These are phyloP conservation scores for Phoenicopterus ruber DNA, from an alignment of 2,113 vertebrate species.

Conservation along the genomic window DNA sequence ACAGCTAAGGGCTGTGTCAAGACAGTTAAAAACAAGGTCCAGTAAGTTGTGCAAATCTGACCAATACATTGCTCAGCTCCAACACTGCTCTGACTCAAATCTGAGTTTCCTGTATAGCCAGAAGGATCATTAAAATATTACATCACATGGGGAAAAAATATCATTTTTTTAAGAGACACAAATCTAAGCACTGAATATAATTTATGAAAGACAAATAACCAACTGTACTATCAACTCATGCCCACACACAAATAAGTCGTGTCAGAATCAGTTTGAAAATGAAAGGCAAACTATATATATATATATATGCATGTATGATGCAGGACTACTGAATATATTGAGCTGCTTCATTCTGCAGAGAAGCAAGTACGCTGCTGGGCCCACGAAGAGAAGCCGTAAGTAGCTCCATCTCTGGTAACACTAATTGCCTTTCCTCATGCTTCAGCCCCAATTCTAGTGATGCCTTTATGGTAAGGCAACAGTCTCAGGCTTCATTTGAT, in stretches of 20 bases:
- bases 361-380: not conserved
- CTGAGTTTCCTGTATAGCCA: not conserved
- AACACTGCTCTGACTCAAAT: not conserved
- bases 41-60: not conserved
- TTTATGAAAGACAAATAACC: not conserved
- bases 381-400: not conserved
- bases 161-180: not conserved
- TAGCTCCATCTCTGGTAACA: not conserved
- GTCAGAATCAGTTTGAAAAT: not conserved
- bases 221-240: not conserved
- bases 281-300: not conserved
- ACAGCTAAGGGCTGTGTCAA: rapidly evolving
- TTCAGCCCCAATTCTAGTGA: not conserved
- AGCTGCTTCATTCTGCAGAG: not conserved
- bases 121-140: not conserved
- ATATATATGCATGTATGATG: rapidly evolving
- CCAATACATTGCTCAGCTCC: rapidly evolving
- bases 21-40: not conserved
- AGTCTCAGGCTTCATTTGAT: not conserved
- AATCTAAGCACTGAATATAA: not conserved
- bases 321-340: not conserved
- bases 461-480: not conserved
- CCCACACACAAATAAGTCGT: not conserved
- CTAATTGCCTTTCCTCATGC: not conserved
- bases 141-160: not conserved